These are phyloP conservation scores for Tetragonula clypearis DNA, from an alignment of 1,140 invertebrate genomes.

Conservation along the genomic window DNA sequence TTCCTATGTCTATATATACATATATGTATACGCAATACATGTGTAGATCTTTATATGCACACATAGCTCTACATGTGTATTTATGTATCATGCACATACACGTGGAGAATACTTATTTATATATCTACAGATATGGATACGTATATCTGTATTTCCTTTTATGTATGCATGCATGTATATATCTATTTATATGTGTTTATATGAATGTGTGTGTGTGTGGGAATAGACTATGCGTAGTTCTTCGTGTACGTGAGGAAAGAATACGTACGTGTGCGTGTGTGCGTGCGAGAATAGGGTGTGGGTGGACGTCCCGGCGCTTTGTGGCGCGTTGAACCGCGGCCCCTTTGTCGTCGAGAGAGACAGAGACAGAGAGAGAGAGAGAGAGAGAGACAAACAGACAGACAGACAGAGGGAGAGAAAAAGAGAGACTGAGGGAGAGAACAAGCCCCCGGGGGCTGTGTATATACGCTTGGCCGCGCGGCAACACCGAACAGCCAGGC, in stretches of 20 bases:
- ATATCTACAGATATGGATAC: not conserved
- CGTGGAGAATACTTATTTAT: not conserved
- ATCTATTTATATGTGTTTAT: not conserved
- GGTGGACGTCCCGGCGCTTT: conserved; percentile 79
- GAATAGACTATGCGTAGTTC: not conserved
- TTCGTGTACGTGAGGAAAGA: not conserved
- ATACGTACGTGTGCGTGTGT: conserved; percentile 2
- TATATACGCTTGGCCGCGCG: conserved; percentile 69
- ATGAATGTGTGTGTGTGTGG: not conserved
- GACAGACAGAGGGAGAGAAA: conserved; percentile 27
- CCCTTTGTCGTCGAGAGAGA: conserved; percentile 75
- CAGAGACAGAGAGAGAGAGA: conserved; percentile 18
- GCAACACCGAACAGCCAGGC: conserved; percentile 56
- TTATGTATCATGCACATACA: too few species aligned
- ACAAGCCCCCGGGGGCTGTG: conserved; percentile 69
- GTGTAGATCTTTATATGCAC: too few species aligned
- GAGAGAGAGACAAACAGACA: not conserved
- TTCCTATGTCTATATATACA: too few species aligned
- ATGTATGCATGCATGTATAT: not conserved
- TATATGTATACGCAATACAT: too few species aligned
- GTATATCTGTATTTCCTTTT: not conserved
- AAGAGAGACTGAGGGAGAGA: conserved; percentile 6
- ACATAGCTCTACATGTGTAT: too few species aligned
- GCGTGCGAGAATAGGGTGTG: conserved; percentile 49
- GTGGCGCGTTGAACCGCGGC: conserved; percentile 80